Base-by-base conservation (phyloP, 2,113 vertebrate genomes). In the Aldabrachelys gigantea region DNA sequence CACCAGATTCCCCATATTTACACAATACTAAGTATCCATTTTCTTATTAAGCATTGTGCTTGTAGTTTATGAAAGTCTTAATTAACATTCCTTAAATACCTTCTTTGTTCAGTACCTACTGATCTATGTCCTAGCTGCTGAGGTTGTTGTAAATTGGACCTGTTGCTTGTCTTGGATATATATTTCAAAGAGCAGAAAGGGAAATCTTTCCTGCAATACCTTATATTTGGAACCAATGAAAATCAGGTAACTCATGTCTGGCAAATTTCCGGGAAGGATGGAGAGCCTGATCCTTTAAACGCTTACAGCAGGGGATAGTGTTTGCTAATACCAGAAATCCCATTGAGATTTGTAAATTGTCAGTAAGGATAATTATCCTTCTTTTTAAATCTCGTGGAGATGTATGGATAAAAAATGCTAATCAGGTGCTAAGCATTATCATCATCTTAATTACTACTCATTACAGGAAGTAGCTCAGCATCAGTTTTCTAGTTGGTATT, bases 341-440 rank as follows among this genome's bases (percentile, higher is more conserved):
- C 25, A 49, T n/a, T 56, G 38, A 78, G 59, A 84, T 5, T 90
- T 88, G 25, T 82, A 86, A 95, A 90, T 10, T 8, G 72, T 27
- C 38, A 24, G 25, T 24, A 69, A 76, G 72, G 41, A 47, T 24
- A 76, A 76, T 25, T 76, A 44, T 44, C 72, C 6, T 76, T 89
- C 49, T 89, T 94, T 8, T 47, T 82, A 89, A 91, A 89, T 21
- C 85, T 88, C 56, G 89, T 86, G 87, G 93, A 91, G 95, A 84
- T 93, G 76, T 85, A 56, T 5, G 87, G 80, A 65, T 84, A 72
- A 41, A 88, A 92, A 76, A 76, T 76, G 72, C 11, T 76, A 44
- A 44, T 86, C 6, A 94, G 92, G 76, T 47, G 13, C 44, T 29
- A 19, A 13, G 72, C 75, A 35, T 80, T 95, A 57, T 76, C 85